Evolutionary conservation across 1,140 invertebrate genomes (phyloP).

Genomic region (Drosophila pallidifrons): DNA sequence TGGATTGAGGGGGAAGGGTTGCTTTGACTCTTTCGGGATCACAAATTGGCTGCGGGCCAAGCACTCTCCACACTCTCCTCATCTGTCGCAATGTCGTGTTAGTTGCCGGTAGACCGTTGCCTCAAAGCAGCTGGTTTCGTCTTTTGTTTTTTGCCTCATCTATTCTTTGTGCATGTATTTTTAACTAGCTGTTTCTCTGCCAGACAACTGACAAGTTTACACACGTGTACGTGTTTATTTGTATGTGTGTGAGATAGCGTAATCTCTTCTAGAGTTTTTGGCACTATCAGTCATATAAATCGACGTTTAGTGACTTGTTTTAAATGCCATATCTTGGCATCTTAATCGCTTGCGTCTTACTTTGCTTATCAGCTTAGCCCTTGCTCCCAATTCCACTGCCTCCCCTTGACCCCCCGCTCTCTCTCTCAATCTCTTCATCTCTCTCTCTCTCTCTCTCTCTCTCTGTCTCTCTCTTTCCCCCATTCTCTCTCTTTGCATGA

Average conservation of each 20-base stretch:
- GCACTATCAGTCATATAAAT: conserved; percentile 35
- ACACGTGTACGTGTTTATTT: not conserved
- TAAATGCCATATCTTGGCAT: conserved; percentile 56
- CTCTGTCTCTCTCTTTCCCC: not conserved
- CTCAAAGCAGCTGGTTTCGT: conserved; percentile 31
- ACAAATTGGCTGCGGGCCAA: conserved; percentile 59
- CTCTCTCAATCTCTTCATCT: not conserved
- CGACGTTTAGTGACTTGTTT: conserved; percentile 16
- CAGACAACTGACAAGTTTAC: conserved; percentile 36
- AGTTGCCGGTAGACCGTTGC: conserved; percentile 32
- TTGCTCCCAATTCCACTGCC: conserved; percentile 44
- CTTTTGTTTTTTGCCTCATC: conserved; percentile 31
- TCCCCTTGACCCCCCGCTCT: conserved; percentile 20
- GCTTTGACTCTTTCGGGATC: conserved; percentile 34
- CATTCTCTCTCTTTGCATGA: not conserved
- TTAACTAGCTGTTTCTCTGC: conserved; percentile 49
- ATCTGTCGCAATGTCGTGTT: conserved; percentile 45
- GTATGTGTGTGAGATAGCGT: conserved; percentile 56
- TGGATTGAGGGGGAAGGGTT: too few species aligned
- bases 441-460: not conserved
- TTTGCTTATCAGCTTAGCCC: conserved; percentile 51
- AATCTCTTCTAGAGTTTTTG: conserved; percentile 42
- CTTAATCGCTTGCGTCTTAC: conserved; percentile 64
- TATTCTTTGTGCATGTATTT: conserved; percentile 47
- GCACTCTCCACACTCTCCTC: not conserved